Evolutionary conservation across 2,113 vertebrate genomes (phyloP), one percentile per base, ranked within the genome.

Genomic region (Paralichthys olivaceus): DNA sequence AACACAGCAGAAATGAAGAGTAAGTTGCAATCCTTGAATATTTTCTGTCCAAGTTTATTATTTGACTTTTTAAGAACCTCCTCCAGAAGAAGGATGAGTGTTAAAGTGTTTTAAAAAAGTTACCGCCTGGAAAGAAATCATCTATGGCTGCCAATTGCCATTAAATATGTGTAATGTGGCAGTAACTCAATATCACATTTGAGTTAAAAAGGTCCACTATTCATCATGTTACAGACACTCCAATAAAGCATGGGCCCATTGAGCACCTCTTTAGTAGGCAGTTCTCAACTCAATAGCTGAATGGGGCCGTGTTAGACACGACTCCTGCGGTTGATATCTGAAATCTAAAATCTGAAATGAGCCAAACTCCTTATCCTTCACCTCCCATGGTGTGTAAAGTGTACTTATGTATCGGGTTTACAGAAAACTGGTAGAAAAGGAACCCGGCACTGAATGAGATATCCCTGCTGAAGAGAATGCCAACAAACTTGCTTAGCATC

Each of bases 211-310:
- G 45, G 40, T 58, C 62, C 69, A 43, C 47, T 72, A 56, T 69
- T 75, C 47, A 60, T 80, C 47, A 51, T 22, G 23, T 74, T 55
- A 66, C 59, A 64, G 40, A 69, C 66, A 75, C 72, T 72, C 20
- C 20, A 68, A 69, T 76, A 69, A 80, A 81, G 23, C 61, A 58
- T 58, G 29, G 37, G 32, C 29, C 45, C 40, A 75, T 22, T 14
- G 55, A 90, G 53, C 74, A 63, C 59, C 69, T 81, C 84, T 87
- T 85, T 51, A 68, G 59, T 67, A 67, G 19, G 32, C 40, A 62
- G 55, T 72, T 54, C 56, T 45, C 43, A 13, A 67, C 56, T 75
- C 56, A 74, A 22, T 37, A 61, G 75, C 68, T 72, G 68, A 75
- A 84, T 58, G 45, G 68, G 69, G 20, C 76, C 25, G 45, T 51